A percentile compares a stretch with the other conserved stretches of the same genome.
Evolutionary conservation across 2,888 invertebrate species (phyloP).

Genomic region (Andrena minutula): DNA sequence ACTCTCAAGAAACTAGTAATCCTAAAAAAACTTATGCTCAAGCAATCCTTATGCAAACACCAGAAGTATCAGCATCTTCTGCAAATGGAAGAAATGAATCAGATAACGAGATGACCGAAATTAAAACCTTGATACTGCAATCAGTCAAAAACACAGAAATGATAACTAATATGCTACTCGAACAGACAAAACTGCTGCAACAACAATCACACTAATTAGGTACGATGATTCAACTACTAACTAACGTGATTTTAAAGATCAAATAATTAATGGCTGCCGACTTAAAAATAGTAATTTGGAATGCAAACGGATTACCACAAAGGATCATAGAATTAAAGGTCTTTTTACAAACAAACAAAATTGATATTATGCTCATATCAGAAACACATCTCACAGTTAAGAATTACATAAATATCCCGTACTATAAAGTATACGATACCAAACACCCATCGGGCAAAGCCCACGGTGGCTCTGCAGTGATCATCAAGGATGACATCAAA

Average conservation of each 20-base stretch:
- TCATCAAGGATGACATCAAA: constrained; percentile 59
- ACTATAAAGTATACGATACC: constrained; percentile 52
- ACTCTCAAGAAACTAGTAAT: not conserved
- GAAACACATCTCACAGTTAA: constrained; percentile 25
- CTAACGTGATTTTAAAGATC: not conserved
- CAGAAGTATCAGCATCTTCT: not conserved
- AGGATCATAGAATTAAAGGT: constrained; percentile 4
- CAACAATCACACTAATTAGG: constrained; percentile 1
- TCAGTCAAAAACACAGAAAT: constrained; percentile 4
- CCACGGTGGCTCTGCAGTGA: constrained; percentile 54
- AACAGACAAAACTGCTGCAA: constrained; percentile 5
- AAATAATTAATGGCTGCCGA: not conserved
- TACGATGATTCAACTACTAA: not conserved
- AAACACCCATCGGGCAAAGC: constrained; percentile 61
- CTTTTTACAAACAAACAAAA: constrained; percentile 12
- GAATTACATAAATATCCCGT: constrained; percentile 54
- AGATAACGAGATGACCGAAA: not conserved
- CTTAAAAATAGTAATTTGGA: constrained; percentile 14
- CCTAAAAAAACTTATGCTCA: not conserved
- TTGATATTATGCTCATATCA: constrained; percentile 15
- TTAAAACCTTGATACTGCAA: not conserved
- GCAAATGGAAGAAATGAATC: not conserved
- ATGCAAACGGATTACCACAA: not conserved
- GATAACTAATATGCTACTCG: constrained; percentile 6
- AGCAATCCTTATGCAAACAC: not conserved